phyloP scores from a whole-genome alignment of 1,140 invertebrate genomes.

The Yoshiicerus persimilis region DNA sequence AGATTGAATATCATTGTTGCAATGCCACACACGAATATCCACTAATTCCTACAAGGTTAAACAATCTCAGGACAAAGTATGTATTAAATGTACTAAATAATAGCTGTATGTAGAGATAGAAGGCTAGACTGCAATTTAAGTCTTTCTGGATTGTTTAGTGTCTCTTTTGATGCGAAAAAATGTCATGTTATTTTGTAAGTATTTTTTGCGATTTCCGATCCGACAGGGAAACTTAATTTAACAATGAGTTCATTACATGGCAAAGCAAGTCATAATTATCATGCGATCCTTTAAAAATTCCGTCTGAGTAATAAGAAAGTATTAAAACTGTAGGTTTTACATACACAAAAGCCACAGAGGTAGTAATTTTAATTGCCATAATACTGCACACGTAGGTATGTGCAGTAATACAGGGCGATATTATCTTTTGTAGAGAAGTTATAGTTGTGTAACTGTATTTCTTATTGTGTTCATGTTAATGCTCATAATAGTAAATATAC shows the following conservation, averaged over 20 bases:
- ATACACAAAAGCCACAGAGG: neutral
- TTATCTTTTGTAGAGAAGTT: no score
- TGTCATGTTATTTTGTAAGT: neutral
- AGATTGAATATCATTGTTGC: neutral
- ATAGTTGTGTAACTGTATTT: no score
- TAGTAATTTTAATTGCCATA: neutral
- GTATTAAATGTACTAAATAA: no score
- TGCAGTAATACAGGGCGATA: no score
- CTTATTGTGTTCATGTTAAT: no score
- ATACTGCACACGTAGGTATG: no score
- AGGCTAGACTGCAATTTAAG: neutral
- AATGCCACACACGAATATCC: neutral
- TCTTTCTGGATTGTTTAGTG: neutral
- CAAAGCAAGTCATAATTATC: neutral
- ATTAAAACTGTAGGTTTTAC: neutral
- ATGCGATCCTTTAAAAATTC: neutral
- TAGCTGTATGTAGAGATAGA: no score
- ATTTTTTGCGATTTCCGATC: constrained; percentile 1
- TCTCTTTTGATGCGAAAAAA: neutral
- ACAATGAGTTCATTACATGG: neutral
- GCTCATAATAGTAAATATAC: no score
- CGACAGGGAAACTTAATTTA: neutral
- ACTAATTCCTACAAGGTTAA: no score
- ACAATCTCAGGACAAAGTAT: neutral
- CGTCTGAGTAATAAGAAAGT: no score